Evolutionary conservation across 2,797 vertebrate genomes (phyloP), one percentile per base, ranked within the genome.

Genomic region (Coranthus polyacanthus): DNA sequence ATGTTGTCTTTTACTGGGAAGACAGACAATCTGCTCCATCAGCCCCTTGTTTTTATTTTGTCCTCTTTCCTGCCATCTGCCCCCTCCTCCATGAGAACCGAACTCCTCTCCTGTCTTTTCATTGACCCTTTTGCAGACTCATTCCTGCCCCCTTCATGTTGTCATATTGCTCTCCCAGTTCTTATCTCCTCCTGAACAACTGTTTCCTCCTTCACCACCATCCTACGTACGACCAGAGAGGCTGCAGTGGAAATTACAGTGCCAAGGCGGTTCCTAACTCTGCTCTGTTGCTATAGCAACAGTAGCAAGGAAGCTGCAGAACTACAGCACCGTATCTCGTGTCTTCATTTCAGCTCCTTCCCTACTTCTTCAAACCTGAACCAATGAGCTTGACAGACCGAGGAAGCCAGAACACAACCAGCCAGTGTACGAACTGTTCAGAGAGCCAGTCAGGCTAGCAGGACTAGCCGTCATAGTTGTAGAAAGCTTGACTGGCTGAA

Each of bases 401-500:
- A 91, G 89, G 89, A 72, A 81, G 90, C 92, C 93, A 86, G 92
- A 92, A 93, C 68, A 52, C 73, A 75, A 74, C 60, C 83, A 86
- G 84, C 84, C 85, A 81, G 87, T 46, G 72, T 75, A 68, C 16
- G 49, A 74, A 83, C 74, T 68, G 78, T 72, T 68, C 65, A 69
- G 70, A 62, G 58, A 93, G 94, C 92, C 93, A 86, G 94, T 95
- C 89, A 92, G 93, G 93, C 95, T 94, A 92, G 94, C 92, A 87
- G 92, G 92, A 91, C 91, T 93, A 94, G 93, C 90, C 93, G 64
- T 84, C 53, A 50, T 92, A 94, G 89, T 90, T 89, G 82, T 91
- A 92, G 89, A 88, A 78, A 94, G 92, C 94, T 94, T 94, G 94
- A 95, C 93, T 94, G 94, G 93, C 89, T 93, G 92, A 87, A 81